These are phyloP conservation scores for Myotis findleyi DNA, from an alignment of 2,797 vertebrate genomes.

Conservation along the genomic window DNA sequence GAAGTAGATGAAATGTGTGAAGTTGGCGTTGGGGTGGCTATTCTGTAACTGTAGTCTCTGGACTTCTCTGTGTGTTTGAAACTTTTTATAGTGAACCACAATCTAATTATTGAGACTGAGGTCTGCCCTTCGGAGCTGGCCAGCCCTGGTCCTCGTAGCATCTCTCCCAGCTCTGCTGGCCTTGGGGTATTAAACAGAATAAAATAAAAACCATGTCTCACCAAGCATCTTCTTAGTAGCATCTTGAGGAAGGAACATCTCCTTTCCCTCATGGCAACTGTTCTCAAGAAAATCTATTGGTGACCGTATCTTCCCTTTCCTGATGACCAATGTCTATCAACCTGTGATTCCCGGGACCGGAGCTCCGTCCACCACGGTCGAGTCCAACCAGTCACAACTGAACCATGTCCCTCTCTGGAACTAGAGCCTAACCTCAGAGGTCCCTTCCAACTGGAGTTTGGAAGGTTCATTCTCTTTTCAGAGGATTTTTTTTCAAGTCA, in stretches of 20 bases:
- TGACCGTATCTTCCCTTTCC: not conserved
- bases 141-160: not conserved
- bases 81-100: not conserved
- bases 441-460: not conserved
- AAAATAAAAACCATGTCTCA: not conserved
- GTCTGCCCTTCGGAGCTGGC: not conserved
- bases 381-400: not conserved
- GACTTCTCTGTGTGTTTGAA: not conserved
- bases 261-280: not conserved
- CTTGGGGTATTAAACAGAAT: not conserved
- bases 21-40: not conserved
- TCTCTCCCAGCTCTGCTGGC: not conserved
- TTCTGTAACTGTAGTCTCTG: not conserved
- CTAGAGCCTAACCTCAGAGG: not conserved
- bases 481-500: not conserved
- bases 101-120: not conserved
- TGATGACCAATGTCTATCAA: not conserved
- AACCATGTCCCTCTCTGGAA: not conserved
- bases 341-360: not conserved
- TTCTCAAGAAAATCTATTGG: not conserved
- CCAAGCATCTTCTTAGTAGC: not conserved
- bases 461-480: not conserved
- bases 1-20: not conserved
- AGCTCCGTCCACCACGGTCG: not conserved
- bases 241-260: not conserved